Conservation (phyloP, 2,113 vertebrate genomes). For the Etia nguti region DNA sequence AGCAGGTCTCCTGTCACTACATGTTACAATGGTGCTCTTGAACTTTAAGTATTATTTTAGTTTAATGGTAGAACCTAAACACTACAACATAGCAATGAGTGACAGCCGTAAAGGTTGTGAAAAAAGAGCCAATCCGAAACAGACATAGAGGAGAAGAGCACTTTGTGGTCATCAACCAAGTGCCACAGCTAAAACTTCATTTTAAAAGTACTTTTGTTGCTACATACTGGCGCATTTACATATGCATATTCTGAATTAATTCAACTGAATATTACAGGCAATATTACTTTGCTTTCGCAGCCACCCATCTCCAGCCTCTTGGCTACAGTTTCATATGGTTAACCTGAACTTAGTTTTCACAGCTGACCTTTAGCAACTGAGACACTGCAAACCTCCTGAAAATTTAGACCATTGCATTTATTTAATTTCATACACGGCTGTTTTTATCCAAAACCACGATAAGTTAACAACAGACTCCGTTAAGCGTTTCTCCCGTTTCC, state of each 20-base stretch:
- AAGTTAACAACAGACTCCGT: slow-evolving; percentile 24
- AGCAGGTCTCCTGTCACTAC: background rate
- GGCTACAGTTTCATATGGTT: background rate
- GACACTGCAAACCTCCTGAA: background rate
- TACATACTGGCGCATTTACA: background rate
- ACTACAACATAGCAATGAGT: background rate
- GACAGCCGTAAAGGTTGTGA: background rate
- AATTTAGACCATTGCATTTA: background rate
- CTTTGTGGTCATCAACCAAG: background rate
- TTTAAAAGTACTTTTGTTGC: background rate
- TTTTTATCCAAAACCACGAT: slow-evolving; percentile 17
- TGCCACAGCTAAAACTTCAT: background rate
- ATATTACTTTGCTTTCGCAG: background rate
- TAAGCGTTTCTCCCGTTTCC: slow-evolving; percentile 22
- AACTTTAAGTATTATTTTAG: background rate
- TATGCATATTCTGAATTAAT: background rate
- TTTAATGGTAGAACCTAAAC: background rate
- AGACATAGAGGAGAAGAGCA: background rate
- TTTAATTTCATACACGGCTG: slow-evolving; percentile 21
- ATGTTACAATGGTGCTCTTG: background rate
- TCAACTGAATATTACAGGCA: background rate
- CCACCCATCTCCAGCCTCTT: background rate
- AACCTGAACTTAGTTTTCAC: background rate
- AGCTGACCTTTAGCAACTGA: background rate
- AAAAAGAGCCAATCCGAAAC: background rate